Percentiles rank a stretch among this genome's conserved stretches.
Evolutionary conservation across 2,888 invertebrate species (phyloP).

Genomic region (Euplagia quadripunctaria): DNA sequence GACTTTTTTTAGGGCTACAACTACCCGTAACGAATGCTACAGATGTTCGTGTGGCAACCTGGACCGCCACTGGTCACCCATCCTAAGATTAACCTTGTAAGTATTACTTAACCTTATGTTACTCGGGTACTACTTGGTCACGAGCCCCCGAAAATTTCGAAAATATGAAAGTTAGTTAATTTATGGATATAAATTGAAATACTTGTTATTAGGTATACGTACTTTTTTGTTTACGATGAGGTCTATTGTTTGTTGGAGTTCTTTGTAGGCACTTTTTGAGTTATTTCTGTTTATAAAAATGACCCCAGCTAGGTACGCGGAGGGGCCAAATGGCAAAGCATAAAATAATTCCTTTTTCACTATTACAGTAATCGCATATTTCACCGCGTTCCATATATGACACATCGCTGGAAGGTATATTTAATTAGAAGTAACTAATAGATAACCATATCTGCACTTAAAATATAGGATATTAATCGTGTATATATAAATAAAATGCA

Average conservation of each 20-base stretch:
- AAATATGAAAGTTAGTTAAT: no score
- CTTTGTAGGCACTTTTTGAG: not conserved
- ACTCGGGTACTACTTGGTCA: no score
- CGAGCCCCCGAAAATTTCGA: no score
- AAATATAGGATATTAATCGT: not conserved
- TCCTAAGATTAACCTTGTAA: no score
- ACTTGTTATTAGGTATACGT: not conserved
- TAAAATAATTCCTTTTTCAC: constrained; percentile 9
- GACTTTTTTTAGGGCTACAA: no score
- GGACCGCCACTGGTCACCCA: no score
- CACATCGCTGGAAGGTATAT: not conserved
- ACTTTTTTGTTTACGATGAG: constrained; percentile 3
- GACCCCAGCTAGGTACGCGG: constrained; percentile 12
- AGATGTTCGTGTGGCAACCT: no score
- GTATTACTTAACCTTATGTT: no score
- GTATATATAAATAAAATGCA: no score
- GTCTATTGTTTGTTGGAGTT: constrained; percentile 2
- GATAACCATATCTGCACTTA: no score
- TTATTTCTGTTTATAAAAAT: constrained; percentile 10
- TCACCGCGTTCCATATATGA: constrained; percentile 8
- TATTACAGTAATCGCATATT: constrained; percentile 5
- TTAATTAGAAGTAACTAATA: not conserved
- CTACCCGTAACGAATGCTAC: no score
- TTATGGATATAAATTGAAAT: no score
- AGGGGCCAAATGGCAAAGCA: constrained; percentile 2